Evolutionary conservation across 2,888 invertebrate species (phyloP).

Genomic region (Nomada hirtipes): DNA sequence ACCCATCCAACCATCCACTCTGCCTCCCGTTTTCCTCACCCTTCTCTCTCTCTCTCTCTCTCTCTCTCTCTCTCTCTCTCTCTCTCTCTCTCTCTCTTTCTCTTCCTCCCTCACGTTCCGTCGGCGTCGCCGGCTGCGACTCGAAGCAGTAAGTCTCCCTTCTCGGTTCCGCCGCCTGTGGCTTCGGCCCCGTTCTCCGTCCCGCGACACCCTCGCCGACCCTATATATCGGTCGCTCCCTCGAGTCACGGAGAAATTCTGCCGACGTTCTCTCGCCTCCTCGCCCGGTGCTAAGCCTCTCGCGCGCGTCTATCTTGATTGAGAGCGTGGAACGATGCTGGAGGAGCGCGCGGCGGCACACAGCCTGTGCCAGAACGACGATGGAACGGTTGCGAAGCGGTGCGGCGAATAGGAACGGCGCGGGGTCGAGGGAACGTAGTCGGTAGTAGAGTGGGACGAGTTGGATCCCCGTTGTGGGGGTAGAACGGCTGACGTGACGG

Average conservation of each 20-base stretch:
- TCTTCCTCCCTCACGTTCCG: slow-evolving; percentile 26
- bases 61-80: neutral
- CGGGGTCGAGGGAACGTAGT: slow-evolving; percentile 47
- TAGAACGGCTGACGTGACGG: slow-evolving; percentile 57
- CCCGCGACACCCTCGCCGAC: slow-evolving; percentile 54
- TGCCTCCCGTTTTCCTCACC: neutral
- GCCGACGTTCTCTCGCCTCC: slow-evolving; percentile 70
- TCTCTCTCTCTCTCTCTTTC: neutral
- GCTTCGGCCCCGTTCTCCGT: slow-evolving; percentile 65
- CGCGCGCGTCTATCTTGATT: slow-evolving; percentile 83
- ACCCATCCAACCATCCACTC: slow-evolving; percentile 12
- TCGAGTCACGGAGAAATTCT: slow-evolving; percentile 69
- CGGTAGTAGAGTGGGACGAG: slow-evolving; percentile 68
- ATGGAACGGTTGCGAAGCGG: slow-evolving; percentile 48
- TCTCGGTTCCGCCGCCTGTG: slow-evolving; percentile 72
- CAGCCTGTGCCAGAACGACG: slow-evolving; percentile 44
- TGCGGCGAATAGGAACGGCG: slow-evolving; percentile 20
- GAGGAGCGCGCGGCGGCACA: slow-evolving; percentile 26
- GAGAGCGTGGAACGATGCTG: slow-evolving; percentile 79
- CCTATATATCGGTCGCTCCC: slow-evolving; percentile 56
- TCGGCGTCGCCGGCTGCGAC: slow-evolving; percentile 46
- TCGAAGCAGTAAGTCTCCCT: slow-evolving; percentile 72
- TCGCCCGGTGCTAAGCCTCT: slow-evolving; percentile 80
- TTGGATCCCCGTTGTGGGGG: slow-evolving; percentile 8
- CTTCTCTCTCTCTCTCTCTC: too few species aligned